phyloP scores from a whole-genome alignment of 1,140 invertebrate genomes.

The Dendroctonus valens region DNA sequence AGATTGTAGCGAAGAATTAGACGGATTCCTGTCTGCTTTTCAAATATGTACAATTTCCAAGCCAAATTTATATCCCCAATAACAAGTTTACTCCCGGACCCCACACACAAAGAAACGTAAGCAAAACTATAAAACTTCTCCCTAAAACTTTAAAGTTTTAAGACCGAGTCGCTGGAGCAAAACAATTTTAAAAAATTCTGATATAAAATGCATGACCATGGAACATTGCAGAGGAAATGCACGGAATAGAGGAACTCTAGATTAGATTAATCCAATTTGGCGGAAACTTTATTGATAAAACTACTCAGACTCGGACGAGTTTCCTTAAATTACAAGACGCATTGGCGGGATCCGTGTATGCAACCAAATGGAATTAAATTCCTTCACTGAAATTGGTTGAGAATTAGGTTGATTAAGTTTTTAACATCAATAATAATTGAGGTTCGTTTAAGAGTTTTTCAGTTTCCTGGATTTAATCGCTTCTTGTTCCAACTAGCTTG shows the following conservation, averaged over 20 bases:
- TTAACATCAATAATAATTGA: neutral
- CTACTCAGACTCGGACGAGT: slow-evolving; percentile 25
- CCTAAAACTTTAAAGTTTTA: slow-evolving; percentile 30
- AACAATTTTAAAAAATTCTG: slow-evolving; percentile 35
- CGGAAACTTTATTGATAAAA: slow-evolving; percentile 38
- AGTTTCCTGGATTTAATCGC: too few relatives aligned
- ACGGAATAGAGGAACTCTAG: slow-evolving; percentile 23
- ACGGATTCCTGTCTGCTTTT: too few relatives aligned
- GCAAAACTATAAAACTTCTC: slow-evolving; percentile 34
- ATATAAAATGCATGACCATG: slow-evolving; percentile 36
- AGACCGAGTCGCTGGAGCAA: slow-evolving; percentile 22
- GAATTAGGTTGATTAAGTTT: slow-evolving; percentile 7
- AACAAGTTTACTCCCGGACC: slow-evolving; percentile 16
- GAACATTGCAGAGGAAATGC: slow-evolving; percentile 27
- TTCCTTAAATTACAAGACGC: slow-evolving; percentile 18
- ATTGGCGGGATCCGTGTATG: slow-evolving; percentile 7
- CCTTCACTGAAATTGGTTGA: neutral
- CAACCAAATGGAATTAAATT: slow-evolving; percentile 13
- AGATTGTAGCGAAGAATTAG: too few relatives aligned
- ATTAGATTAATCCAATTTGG: slow-evolving; percentile 37
- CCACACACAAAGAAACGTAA: slow-evolving; percentile 26
- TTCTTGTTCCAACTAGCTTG: too few relatives aligned
- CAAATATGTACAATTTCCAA: neutral
- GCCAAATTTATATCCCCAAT: slow-evolving; percentile 15
- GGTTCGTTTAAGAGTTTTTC: too few relatives aligned